Evolutionary conservation across 2,797 vertebrate genomes (phyloP).

Genomic region (Myotis planiceps): DNA sequence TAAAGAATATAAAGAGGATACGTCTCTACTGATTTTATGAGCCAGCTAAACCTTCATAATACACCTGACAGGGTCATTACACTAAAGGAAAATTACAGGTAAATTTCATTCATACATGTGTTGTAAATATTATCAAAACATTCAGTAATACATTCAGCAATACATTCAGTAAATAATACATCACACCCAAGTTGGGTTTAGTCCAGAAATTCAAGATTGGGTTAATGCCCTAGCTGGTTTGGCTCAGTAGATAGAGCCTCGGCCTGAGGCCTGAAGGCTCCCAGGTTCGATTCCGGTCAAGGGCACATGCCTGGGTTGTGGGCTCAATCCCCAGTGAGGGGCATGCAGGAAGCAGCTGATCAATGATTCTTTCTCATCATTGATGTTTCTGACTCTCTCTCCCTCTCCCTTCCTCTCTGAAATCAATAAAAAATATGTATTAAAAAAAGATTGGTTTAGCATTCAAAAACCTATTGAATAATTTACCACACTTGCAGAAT

Average conservation of each 20-base stretch:
- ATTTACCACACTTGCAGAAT: not conserved
- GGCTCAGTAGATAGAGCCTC: no score
- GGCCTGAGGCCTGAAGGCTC: no score
- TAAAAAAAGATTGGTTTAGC: not conserved
- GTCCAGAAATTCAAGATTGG: not conserved
- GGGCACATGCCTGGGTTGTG: no score
- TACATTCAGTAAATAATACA: not conserved
- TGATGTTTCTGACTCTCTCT: no score
- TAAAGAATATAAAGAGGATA: not conserved
- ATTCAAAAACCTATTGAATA: not conserved
- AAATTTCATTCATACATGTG: not conserved
- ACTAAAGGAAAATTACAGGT: not conserved
- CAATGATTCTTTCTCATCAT: no score
- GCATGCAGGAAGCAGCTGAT: no score
- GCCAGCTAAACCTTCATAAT: not conserved
- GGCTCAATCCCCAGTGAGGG: no score
- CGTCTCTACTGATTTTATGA: not conserved
- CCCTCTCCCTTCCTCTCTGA: no score
- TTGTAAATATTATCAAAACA: constrained; percentile 21
- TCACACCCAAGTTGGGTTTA: not conserved
- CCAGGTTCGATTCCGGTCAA: no score
- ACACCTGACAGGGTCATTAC: not conserved
- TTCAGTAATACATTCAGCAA: not conserved
- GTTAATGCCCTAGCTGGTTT: not conserved
- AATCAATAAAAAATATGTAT: no score